Conservation (phyloP, 2,113 vertebrate genomes). For the Myotis lucifugus region DNA sequence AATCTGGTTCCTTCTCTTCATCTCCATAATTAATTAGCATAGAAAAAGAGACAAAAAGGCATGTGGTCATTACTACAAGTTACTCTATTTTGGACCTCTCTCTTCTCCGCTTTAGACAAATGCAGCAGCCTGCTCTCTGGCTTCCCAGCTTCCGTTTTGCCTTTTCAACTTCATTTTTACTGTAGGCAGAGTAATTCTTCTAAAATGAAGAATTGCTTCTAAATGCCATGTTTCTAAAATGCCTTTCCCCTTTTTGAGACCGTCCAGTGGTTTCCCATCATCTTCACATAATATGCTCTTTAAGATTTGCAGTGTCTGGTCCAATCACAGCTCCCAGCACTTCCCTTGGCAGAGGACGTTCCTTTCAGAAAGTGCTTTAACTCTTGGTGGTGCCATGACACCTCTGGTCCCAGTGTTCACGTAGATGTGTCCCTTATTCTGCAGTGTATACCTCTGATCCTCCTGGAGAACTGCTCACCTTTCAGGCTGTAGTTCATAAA, state of each 20-base stretch:
- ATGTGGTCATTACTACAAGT: not conserved
- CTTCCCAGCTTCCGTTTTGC: not conserved
- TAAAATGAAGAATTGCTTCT: not conserved
- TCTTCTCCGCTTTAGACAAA: not conserved
- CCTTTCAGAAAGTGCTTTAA: not conserved
- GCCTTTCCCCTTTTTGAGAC: not conserved
- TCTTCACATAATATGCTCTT: not conserved
- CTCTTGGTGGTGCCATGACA: not conserved
- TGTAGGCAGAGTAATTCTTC: not conserved
- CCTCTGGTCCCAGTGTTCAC: not conserved
- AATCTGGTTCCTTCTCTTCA: not conserved
- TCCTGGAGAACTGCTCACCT: not conserved
- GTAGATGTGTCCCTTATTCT: not conserved
- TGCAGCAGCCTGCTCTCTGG: not conserved
- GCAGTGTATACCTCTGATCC: not conserved
- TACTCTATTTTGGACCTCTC: not conserved
- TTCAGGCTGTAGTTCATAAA: not conserved
- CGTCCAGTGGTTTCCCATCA: not conserved
- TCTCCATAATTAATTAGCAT: not conserved
- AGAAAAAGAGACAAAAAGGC: constrained; percentile 14
- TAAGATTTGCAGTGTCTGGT: not conserved
- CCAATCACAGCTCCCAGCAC: not conserved
- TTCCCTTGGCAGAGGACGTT: not conserved
- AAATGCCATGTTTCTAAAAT: no score
- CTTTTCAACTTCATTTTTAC: not conserved